Percentiles rank a stretch among this genome's conserved stretches.
Evolutionary conservation across 2,797 vertebrate genomes (phyloP).

Genomic region (Lerista edwardsae): DNA sequence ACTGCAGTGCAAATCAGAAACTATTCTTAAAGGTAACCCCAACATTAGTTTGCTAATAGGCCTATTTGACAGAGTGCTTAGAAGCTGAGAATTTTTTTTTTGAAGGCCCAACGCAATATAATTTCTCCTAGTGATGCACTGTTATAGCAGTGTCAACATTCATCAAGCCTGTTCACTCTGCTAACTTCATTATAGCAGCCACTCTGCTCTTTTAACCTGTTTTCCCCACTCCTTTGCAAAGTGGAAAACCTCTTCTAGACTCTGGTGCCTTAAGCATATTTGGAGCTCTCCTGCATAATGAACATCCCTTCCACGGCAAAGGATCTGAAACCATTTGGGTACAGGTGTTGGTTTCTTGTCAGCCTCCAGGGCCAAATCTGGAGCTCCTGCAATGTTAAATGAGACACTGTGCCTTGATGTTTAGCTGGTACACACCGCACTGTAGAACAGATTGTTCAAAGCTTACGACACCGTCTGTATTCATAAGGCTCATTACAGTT

Average conservation of each 20-base stretch:
- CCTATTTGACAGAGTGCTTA: slow-evolving; percentile 29
- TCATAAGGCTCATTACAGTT: slow-evolving; percentile 69
- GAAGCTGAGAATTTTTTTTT: background rate
- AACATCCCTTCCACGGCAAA: slow-evolving; percentile 44
- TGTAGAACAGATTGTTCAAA: slow-evolving; percentile 71
- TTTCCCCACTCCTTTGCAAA: slow-evolving; percentile 9
- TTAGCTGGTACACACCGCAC: slow-evolving; percentile 65
- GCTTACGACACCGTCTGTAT: slow-evolving; percentile 46
- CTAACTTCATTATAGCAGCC: background rate
- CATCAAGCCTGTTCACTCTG: background rate
- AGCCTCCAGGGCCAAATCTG: slow-evolving; percentile 64
- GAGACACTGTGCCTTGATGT: slow-evolving; percentile 59
- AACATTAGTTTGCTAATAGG: slow-evolving; percentile 8
- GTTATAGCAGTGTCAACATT: slow-evolving; percentile 15
- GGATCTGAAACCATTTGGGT: slow-evolving; percentile 49
- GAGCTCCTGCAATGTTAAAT: slow-evolving; percentile 60
- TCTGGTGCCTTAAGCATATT: slow-evolving; percentile 22
- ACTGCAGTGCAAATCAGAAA: slow-evolving; percentile 57
- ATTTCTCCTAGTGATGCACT: background rate
- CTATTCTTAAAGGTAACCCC: background rate
- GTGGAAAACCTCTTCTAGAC: background rate
- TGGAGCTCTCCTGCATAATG: slow-evolving; percentile 34
- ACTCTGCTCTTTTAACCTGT: slow-evolving; percentile 16
- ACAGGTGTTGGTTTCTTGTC: slow-evolving; percentile 67
- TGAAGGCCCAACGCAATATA: background rate